These are phyloP conservation scores for Symphodus melops DNA, from an alignment of 2,113 vertebrate genomes.

Conservation along the genomic window DNA sequence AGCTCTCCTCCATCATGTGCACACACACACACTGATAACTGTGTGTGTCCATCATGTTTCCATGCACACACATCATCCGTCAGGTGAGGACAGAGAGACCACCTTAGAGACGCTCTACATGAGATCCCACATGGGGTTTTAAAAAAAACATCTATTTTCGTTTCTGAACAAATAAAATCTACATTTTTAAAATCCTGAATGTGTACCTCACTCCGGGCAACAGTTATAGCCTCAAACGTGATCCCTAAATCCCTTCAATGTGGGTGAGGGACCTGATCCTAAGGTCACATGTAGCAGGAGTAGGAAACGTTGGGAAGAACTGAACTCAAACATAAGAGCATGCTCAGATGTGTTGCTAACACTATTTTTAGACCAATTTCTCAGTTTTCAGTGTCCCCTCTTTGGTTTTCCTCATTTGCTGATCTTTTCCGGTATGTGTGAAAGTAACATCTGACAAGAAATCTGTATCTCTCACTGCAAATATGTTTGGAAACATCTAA, in stretches of 20 bases:
- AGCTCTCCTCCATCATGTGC: slow-evolving; percentile 55
- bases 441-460: too few species aligned
- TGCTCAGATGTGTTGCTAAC: too few species aligned
- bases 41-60: slow-evolving; percentile 4
- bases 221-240: not conserved
- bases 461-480: too few species aligned
- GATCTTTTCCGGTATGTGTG: too few species aligned
- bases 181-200: not conserved
- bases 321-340: too few species aligned
- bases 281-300: not conserved
- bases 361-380: too few species aligned
- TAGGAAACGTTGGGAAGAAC: not conserved
- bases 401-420: too few species aligned
- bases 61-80: not conserved
- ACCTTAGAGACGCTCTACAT: slow-evolving; percentile 21
- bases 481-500: too few species aligned
- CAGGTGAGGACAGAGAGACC: not conserved
- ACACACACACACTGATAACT: slow-evolving; percentile 2
- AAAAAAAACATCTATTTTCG: not conserved
- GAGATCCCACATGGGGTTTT: not conserved
- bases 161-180: slow-evolving; percentile 1
- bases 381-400: too few species aligned
- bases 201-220: not conserved
- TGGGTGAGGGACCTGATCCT: not conserved
- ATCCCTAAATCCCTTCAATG: not conserved